Base-by-base conservation (phyloP, 2,888 invertebrate genomes). In the Melangyna quadrimaculata region DNA sequence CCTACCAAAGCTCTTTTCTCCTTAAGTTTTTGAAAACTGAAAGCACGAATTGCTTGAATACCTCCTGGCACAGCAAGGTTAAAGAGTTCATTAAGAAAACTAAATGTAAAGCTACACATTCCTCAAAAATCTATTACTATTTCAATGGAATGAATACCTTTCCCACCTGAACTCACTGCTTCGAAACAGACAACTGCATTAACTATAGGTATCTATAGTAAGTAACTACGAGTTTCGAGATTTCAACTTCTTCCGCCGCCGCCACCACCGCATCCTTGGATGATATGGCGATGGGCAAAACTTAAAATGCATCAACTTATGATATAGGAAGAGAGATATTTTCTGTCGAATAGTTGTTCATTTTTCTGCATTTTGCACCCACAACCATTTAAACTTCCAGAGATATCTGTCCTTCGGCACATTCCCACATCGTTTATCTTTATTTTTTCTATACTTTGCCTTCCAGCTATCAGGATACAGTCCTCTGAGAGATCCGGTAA, bases 261-360 rank as follows among this genome's bases (percentile, higher is more conserved):
- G n/a, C n/a, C n/a, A n/a, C n/a, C n/a, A n/a, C n/a, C n/a, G n/a
- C n/a, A n/a, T n/a, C n/a, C n/a, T n/a, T n/a, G n/a, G n/a, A n/a
- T n/a, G n/a, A n/a, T n/a, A n/a, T n/a, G n/a, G n/a, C n/a, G n/a
- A n/a, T 53, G 40, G 40, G 24, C 24, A 67, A 35, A 67, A 48
- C 29, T 35, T 51, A 67, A n/a, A 51, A 24, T 51, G 14, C 51
- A 37, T 51, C 17, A 78, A 61, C 51, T 63, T 63, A 69, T 61
- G 73, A n/a, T n/a, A n/a, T n/a, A n/a, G n/a, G n/a, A n/a, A n/a
- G n/a, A 14, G 53, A 70, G 73, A 86, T 73, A 86, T 77, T 86
- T 84, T 73, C 78, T 70, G 70, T 78, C 61, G 81, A 86, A 86
- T 81, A 81, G 86, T 86, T 86, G 77, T 78, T 81, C 81, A 78